Conservation (phyloP, 2,113 vertebrate species). For the Coptodon bakossiorum region DNA sequence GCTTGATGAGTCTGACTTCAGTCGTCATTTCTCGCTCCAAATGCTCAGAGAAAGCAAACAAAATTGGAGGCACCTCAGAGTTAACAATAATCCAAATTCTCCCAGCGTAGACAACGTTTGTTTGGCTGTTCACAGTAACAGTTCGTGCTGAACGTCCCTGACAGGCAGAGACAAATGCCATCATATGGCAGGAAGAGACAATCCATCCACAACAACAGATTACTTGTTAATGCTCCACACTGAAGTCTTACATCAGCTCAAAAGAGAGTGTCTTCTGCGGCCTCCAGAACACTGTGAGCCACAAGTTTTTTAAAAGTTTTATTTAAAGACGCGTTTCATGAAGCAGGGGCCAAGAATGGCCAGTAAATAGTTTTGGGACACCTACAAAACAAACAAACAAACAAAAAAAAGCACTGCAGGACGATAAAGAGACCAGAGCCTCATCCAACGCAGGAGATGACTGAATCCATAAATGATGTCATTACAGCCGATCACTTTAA, state of each 20-base stretch:
- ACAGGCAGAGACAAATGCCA: neutral
- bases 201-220: neutral
- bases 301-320: fast-evolving
- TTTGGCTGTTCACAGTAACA: neutral
- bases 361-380: neutral
- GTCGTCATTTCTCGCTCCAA: neutral
- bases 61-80: neutral
- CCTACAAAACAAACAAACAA: neutral
- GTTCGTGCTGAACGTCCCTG: neutral
- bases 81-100: neutral
- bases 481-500: neutral
- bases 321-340: neutral
- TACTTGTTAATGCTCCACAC: neutral
- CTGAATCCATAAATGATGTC: neutral
- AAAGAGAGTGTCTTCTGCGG: fast-evolving
- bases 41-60: neutral
- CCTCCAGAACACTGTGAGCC: neutral
- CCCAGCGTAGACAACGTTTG: neutral
- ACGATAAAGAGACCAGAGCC: neutral
- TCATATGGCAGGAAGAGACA: neutral
- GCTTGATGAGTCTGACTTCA: neutral
- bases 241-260: neutral
- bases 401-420: neutral
- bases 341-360: neutral
- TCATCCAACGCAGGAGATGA: neutral